These are phyloP conservation scores for Aurelia coerulea DNA, from an alignment of 30 jellyfish, hydroid and myxozoan genomes.

Conservation along the genomic window DNA sequence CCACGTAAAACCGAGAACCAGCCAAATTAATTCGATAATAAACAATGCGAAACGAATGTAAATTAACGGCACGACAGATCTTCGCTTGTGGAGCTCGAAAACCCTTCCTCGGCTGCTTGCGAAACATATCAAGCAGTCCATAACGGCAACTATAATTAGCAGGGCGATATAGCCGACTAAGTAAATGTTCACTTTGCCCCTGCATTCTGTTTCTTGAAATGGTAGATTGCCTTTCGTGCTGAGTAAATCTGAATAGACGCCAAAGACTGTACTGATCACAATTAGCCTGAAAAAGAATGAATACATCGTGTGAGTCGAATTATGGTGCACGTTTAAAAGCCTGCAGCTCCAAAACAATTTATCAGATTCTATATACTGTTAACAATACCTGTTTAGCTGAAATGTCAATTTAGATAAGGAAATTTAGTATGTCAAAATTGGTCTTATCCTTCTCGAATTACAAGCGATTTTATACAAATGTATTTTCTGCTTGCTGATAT, in stretches of 20 bases:
- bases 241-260: slow-evolving; percentile 33
- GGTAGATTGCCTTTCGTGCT: slow-evolving; percentile 22
- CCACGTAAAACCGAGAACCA: slow-evolving; percentile 70
- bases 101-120: slow-evolving; percentile 92
- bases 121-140: slow-evolving; percentile 58
- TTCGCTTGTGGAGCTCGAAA: slow-evolving; percentile 74
- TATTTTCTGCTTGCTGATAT: too few species aligned
- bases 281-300: slow-evolving; percentile 21
- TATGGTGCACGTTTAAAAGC: too few species aligned
- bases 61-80: slow-evolving; percentile 68
- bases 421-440: too few species aligned
- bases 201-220: slow-evolving; percentile 45
- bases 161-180: slow-evolving; percentile 71
- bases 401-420: too few species aligned
- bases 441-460: too few species aligned
- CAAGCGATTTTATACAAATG: too few species aligned
- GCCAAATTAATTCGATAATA: slow-evolving; percentile 73
- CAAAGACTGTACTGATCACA: slow-evolving; percentile 49
- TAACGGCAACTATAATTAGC: slow-evolving; percentile 49
- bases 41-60: slow-evolving; percentile 64
- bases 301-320: neutral
- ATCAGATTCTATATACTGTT: too few species aligned
- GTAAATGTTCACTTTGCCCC: slow-evolving; percentile 57
- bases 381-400: too few species aligned
- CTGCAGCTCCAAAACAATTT: too few species aligned